Percentiles rank a stretch among this genome's conserved stretches.
Evolutionary conservation across 2,888 invertebrate species (phyloP).

Genomic region (Exocentrus adspersus): DNA sequence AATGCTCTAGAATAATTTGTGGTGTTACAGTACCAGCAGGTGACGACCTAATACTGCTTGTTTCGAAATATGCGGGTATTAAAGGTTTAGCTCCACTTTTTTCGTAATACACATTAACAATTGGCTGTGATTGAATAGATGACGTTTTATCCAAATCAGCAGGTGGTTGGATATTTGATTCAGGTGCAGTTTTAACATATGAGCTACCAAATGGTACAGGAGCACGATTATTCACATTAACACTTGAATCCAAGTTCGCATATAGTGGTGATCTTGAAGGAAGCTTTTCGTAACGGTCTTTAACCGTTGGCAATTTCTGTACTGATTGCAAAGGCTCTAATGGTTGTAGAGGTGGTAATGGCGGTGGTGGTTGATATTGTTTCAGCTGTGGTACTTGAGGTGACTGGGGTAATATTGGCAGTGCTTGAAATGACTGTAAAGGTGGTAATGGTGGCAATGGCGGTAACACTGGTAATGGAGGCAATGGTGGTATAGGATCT

Average conservation of each 20-base stretch:
- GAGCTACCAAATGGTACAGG: not conserved
- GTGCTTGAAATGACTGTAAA: not conserved
- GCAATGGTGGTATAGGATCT: not conserved
- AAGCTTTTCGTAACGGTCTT: not conserved
- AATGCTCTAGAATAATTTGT: not conserved
- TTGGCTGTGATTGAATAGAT: constrained; percentile 4
- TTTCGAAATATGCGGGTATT: not conserved
- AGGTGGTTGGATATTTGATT: not conserved
- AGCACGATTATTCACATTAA: not conserved
- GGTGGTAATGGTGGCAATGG: not conserved
- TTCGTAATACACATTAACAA: not conserved
- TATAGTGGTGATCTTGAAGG: not conserved
- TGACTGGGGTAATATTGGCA: not conserved
- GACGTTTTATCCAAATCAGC: constrained; percentile 2
- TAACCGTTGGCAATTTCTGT: not conserved
- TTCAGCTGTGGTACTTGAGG: not conserved
- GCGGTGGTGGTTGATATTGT: not conserved
- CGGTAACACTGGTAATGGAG: not conserved
- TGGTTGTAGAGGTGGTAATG: not conserved
- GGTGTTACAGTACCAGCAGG: not conserved
- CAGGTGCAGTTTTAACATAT: not conserved
- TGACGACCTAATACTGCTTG: constrained; percentile 16
- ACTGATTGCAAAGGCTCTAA: not conserved
- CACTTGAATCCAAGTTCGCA: not conserved
- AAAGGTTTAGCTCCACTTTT: constrained; percentile 26